Base-by-base conservation (phyloP, 1,140 invertebrate genomes). In the Lasioglossum albipes region DNA sequence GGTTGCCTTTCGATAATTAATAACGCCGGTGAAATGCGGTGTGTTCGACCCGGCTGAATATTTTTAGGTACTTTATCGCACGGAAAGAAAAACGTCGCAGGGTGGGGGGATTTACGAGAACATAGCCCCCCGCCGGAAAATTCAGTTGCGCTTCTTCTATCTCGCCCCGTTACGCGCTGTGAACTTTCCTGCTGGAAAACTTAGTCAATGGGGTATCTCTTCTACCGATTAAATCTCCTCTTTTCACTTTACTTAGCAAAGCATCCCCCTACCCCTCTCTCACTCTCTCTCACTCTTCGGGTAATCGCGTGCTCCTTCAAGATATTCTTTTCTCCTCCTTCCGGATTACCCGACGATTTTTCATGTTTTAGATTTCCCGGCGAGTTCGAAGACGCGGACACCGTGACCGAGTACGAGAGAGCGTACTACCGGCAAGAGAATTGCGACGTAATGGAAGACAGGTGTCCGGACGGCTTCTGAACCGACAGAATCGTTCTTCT, bases 381-480 rank as follows among this genome's bases (percentile, higher is more conserved):
- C 6, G 83, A 81, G 22, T 69, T 59, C 18, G 79, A 86, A 66
- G 75, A 91, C 49, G 77, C 81, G 22, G 90, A 91, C 82, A 85
- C 89, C 49, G 86, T 78, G 81, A 91, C 85, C 20, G 86, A 87
- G 42, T 92, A 92, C 75, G 91, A 91, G 52, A 65, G 71, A 67
- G 87, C 88, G 65, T 88, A 91, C 59, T 73, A 81, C 66, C 71
- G 75, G 12, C 69, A 59, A 20, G 84, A 88, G 42, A 86, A 91
- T 80, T 91, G 91, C 75, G 82, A 88, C 45, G 59, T 79, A 54
- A 70, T 70, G 36, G 84, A 83, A 27, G 52, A 61, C 18, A 76
- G 69, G 73, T 89, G 91, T 84, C 79, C 85, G 27, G 74, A 78
- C 67, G 52, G 88, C 52, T 90, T 91, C 57, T 91, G 66, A 88